These are phyloP conservation scores for Microctenopoma steveboyesi DNA, from an alignment of 2,797 vertebrate species.

Conservation along the genomic window DNA sequence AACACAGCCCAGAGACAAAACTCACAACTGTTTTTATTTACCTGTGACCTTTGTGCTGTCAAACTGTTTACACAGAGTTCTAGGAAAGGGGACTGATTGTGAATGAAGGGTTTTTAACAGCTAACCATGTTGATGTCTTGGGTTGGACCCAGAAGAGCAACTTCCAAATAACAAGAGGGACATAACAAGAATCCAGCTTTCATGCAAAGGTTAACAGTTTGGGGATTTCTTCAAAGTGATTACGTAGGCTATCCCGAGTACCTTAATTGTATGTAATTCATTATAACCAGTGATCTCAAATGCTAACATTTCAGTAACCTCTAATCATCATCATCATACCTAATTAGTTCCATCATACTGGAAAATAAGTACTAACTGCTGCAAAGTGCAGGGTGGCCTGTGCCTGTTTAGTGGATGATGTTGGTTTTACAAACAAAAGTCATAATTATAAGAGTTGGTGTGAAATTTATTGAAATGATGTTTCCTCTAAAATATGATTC, in stretches of 20 bases:
- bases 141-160: slow-evolving; percentile 10
- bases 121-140: slow-evolving; percentile 38
- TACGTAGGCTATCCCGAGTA: not conserved
- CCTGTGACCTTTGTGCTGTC: slow-evolving; percentile 50
- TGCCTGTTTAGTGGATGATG: slow-evolving; percentile 21
- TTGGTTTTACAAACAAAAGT: slow-evolving; percentile 30
- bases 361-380: slow-evolving; percentile 32
- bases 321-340: slow-evolving; percentile 10
- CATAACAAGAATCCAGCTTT: slow-evolving; percentile 18
- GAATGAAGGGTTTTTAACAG: slow-evolving; percentile 51
- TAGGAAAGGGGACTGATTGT: slow-evolving; percentile 60
- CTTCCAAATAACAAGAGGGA: slow-evolving; percentile 28
- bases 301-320: slow-evolving; percentile 38
- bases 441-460: slow-evolving; percentile 32
- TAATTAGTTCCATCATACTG: slow-evolving; percentile 42
- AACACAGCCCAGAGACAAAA: slow-evolving; percentile 4
- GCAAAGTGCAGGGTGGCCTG: slow-evolving; percentile 33
- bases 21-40: slow-evolving; percentile 43
- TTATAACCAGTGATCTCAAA: slow-evolving; percentile 27
- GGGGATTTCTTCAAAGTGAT: slow-evolving; percentile 9
- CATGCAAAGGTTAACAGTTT: slow-evolving; percentile 22
- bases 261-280: slow-evolving; percentile 12
- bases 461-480: slow-evolving; percentile 49
- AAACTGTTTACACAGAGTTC: slow-evolving; percentile 62
- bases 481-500: slow-evolving; percentile 23